Evolutionary conservation across 2,888 invertebrate species (phyloP), one percentile per base, ranked within the genome.

Genomic region (Dioctria rufipes): DNA sequence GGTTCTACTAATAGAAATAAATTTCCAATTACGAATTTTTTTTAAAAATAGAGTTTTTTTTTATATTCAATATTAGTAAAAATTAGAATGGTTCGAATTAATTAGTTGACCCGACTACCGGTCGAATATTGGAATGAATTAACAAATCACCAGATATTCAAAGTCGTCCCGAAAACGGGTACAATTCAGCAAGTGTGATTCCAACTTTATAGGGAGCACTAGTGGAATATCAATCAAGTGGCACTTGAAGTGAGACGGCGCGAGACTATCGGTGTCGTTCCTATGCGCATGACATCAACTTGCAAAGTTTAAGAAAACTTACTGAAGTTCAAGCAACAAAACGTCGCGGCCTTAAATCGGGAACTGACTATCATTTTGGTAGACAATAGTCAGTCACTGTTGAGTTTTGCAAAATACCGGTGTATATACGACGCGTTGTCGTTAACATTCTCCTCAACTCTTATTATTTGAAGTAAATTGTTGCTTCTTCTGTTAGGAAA

Each of bases 211-310:
- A 40, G 69, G 2, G 51, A 60, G 39, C 58, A 39, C 58, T 11
- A 40, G 37, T 58, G 67, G 61, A 73, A 73, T 73, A 73, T 42
- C 25, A 25, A 25, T 25, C 54, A 73, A 73, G 73, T 73, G 60
- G 73, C 39, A 40, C 69, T 69, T 51, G 37, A 69, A 3, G 42
- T 40, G 51, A 54, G 25, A 25, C 2, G 25, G 25, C 25, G 25
- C 25, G 25, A 25, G 25, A 25, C 25, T 25, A 25, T 25, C 25
- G 25, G 25, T 2, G 25, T 25, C 25, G 2, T 25, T 25, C 25
- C 0, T 25, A 25, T 25, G 25, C 25, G 25, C 25, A 40, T 73
- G 73, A 73, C 73, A 60, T 58, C 58, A 54, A 58, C 8, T 40
- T n/a, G 13, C 58, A 13, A 25, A 60, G 58, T 60, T 58, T 40